Base-by-base conservation (phyloP, 2,888 invertebrate genomes). In the Drosophila putrida region DNA sequence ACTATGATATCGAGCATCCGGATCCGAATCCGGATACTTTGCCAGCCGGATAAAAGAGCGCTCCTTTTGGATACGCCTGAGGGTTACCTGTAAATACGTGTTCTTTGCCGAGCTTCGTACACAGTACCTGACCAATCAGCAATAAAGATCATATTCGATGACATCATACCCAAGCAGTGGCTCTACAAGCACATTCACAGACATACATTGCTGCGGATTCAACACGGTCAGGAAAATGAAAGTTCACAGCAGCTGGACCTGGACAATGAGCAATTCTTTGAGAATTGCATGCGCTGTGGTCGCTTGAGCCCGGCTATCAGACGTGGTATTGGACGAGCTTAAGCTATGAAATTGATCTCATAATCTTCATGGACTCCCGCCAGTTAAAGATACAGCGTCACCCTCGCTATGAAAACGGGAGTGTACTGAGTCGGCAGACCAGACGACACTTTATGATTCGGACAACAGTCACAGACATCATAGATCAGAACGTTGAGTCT, bases 291-390 rank as follows among this genome's bases (percentile, higher is more conserved):
- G 81, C 93, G 95, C 28, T 96, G 95, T 88, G 96, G 96, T 0
- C 93, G 96, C 92, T 93, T 4, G 93, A 93, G 71, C 94, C 94
- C 20, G 95, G 95, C 49, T 94, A 95, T 89, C 95, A 95, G 80
- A 94, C 95, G 84, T 96, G 96, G 96, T 93, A 96, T 70, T 96
- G 96, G 96, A 96, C 96, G 6, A 96, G 96, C 31, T 96, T 95
- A 86, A 95, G 95, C 90, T 96, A 95, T 90, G 96, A 96, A 4
- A 91, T 96, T 57, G 96, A 96, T 92, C 91, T 96, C 51, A 94
- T 96, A 15, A 94, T 96, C 82, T 94, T 94, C 15, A 94, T 94
- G 51, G 94, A 95, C 73, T 94, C 94, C 6, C 93, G 94, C 3
- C 92, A 93, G 1, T 90, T 95, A 15, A 94, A 94, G 47, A 93